Percentiles rank a stretch among this genome's conserved stretches.
Evolutionary conservation across 2,888 invertebrate genomes (phyloP).

Genomic region (Leucania comma): DNA sequence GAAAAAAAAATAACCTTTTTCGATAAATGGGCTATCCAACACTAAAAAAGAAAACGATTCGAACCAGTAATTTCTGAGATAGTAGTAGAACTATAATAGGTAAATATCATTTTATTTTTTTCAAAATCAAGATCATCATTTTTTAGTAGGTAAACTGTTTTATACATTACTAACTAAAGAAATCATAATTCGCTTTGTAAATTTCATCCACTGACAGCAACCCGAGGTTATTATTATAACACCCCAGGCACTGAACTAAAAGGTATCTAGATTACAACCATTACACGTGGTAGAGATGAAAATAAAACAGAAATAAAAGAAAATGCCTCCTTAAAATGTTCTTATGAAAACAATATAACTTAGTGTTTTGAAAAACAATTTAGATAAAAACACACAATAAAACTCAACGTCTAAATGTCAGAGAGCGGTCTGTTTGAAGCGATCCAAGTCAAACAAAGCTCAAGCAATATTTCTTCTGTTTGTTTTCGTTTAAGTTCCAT

Average conservation of each 20-base stretch:
- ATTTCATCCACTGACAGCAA: too few species aligned
- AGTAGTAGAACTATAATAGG: too few species aligned
- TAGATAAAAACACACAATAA: slow-evolving; percentile 50
- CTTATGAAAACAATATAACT: slow-evolving; percentile 17
- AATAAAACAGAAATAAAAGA: slow-evolving; percentile 14
- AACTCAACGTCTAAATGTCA: slow-evolving; percentile 39
- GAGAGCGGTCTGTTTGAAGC: slow-evolving; percentile 30
- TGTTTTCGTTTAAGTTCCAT: slow-evolving; percentile 27
- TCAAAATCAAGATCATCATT: too few species aligned
- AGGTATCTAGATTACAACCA: neutral
- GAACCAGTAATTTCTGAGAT: too few species aligned
- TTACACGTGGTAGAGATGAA: neutral
- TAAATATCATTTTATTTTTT: too few species aligned
- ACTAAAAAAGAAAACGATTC: too few species aligned
- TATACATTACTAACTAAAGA: too few species aligned
- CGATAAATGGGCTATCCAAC: too few species aligned
- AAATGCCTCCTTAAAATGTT: neutral
- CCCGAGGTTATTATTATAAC: neutral
- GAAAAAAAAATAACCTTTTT: too few species aligned
- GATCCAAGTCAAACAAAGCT: slow-evolving; percentile 44
- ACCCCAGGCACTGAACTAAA: too few species aligned
- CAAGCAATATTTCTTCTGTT: slow-evolving; percentile 44
- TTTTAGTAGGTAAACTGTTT: too few species aligned
- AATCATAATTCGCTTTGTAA: too few species aligned
- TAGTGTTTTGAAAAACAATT: slow-evolving; percentile 48